Base-by-base conservation (phyloP, 2,797 vertebrate genomes). In the Pelochelys cantorii region DNA sequence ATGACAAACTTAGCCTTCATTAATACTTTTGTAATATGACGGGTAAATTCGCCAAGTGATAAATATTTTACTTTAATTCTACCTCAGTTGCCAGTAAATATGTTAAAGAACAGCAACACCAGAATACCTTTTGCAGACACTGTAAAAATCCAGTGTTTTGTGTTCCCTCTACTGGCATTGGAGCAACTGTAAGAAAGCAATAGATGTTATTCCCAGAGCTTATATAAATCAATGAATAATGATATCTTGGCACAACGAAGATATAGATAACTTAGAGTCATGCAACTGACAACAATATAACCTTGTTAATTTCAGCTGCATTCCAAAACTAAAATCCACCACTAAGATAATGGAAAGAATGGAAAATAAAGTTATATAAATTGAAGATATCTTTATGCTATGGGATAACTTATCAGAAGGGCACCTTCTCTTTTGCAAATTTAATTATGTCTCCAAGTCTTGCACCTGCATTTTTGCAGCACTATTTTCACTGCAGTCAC, bases 291-390 rank as follows among this genome's bases (percentile, higher is more conserved):
- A 42, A 75, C 7, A 75, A 75, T 37, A 34, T 71, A 37, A 37
- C 65, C 12, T 20, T 37, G n/a, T 71, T 37, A 31, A 71, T 71
- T 37, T 71, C 34, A 71, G n/a, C 20, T 71, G n/a, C 65, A 37
- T 71, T 37, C 65, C 31, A 71, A 23, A 75, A 0, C 0, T 8
- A 11, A 62, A 23, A 1, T 1, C 48, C 48, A 74, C 56, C 29
- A 0, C 1, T 54, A 13, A 42, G 60, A 9, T 54, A 85, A 7
- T 86, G 34, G 83, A 81, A 71, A 18, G 5, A 7, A 37, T 5
- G 6, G 2, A 75, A 22, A 75, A 75, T 48, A 75, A 75, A 75
- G 2, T 42, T 25, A 48, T 13, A 27, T 48, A 48, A 27, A 37
- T 37, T 71, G 12, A 29, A 9, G 5, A 91, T 91, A 6, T 25